These are phyloP conservation scores for Eubasilissa splendida DNA, from an alignment of 2,888 invertebrate species.

Conservation along the genomic window DNA sequence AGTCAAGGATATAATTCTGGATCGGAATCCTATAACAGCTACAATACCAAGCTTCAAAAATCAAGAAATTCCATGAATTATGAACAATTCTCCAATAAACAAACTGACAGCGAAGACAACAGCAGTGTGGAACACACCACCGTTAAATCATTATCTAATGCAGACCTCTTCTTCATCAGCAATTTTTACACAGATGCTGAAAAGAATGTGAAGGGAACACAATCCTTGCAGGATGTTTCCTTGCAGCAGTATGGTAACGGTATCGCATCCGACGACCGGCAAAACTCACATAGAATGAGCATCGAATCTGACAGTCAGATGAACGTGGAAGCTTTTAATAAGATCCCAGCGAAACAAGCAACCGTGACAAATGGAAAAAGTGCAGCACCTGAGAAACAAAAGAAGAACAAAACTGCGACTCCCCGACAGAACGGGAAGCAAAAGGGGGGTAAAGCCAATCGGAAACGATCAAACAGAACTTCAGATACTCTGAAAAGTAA, in stretches of 20 bases:
- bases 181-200: constrained; percentile 57
- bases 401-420: constrained; percentile 36
- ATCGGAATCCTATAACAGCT: constrained; percentile 23
- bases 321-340: background rate
- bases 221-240: constrained; percentile 69
- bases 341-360: background rate
- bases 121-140: constrained; percentile 58
- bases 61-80: background rate
- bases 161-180: constrained; percentile 60
- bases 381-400: constrained; percentile 5
- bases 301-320: constrained; percentile 44
- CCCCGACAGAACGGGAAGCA: constrained; percentile 39
- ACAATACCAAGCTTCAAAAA: constrained; percentile 18
- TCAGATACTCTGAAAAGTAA: constrained; percentile 37
- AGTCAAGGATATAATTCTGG: constrained; percentile 21
- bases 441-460: constrained; percentile 35
- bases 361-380: constrained; percentile 14
- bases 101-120: constrained; percentile 69
- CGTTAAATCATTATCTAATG: constrained; percentile 50
- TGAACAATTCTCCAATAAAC: constrained; percentile 63
- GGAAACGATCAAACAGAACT: constrained; percentile 34
- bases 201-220: constrained; percentile 64
- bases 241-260: constrained; percentile 56
- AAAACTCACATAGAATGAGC: constrained; percentile 35
- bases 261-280: background rate